Evolutionary conservation across 2,113 vertebrate species (phyloP).

Genomic region (Chrysochloris asiatica): DNA sequence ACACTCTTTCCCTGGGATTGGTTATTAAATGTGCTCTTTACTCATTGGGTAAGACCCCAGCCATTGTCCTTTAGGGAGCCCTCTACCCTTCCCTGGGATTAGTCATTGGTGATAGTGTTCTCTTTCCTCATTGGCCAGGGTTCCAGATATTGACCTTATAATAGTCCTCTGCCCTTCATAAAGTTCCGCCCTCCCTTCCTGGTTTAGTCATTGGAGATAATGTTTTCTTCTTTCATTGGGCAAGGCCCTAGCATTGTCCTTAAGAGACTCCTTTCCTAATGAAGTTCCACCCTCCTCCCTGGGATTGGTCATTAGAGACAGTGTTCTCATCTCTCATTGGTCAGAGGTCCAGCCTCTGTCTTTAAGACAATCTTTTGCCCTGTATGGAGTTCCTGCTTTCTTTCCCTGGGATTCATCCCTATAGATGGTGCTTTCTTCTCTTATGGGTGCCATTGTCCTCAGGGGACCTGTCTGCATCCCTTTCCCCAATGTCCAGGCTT

Average conservation of each 20-base stretch:
- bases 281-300: not conserved
- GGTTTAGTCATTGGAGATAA: not conserved
- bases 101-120: not conserved
- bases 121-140: not conserved
- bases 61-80: not conserved
- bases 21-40: not conserved
- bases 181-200: not conserved
- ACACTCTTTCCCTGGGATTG: not conserved
- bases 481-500: not conserved
- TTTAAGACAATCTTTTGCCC: not conserved
- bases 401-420: too few species aligned
- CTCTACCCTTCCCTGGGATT: not conserved
- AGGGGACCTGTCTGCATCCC: not conserved
- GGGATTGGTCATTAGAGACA: not conserved
- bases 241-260: not conserved
- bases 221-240: not conserved
- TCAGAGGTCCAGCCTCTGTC: not conserved
- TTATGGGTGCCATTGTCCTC: not conserved
- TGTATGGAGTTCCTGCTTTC: not conserved
- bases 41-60: not conserved
- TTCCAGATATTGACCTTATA: not conserved
- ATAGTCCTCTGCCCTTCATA: not conserved
- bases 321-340: not conserved
- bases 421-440: not conserved
- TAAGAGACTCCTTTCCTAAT: not conserved